Base-by-base conservation (phyloP, 2,113 vertebrate genomes). In the Pollimyrus isidori region DNA sequence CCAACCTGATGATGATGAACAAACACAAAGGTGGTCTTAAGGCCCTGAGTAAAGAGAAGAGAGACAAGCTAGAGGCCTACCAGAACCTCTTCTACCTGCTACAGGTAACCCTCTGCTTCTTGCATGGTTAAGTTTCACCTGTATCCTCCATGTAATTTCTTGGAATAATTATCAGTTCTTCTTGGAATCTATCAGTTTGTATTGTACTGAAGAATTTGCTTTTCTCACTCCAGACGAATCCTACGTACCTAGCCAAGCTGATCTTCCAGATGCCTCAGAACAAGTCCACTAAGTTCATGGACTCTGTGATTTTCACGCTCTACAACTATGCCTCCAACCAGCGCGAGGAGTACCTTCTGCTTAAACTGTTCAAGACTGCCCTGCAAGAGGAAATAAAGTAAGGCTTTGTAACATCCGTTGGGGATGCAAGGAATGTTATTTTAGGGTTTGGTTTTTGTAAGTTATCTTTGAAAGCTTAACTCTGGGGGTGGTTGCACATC, bases 251-350 rank as follows among this genome's bases (percentile, higher is more conserved):
- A 90, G 98, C 98, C 90, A 99, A 99, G 96, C 95, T 99, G 92
- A 99, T 99, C 92, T 99, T 99, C 94, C 98, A 99, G 95, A 99
- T 99, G 98, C 98, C 98, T 7, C 98, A 99, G 93, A 99, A 99
- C 93, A 99, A 97, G 93, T 99, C 98, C 90, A 99, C 98, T 15
- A 99, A 99, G 93, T 99, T 99, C 93, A 99, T 99, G 98, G 98
- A 99, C 93, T 98, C 98, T 19, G 98, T 99, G 0, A 99, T 99
- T 95, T 99, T 99, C 95, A 99, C 98, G 0, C 94, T 99, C 7
- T 99, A 99, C 91, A 99, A 99, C 94, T 99, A 99, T 3, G 98
- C 98, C 1, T 99, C 98, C 89, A 99, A 99, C 94, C 98, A 99
- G 94, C 95, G 98, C 0, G 98, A 99, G 92, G 98, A 99, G 90